These are phyloP conservation scores for Elmis aenea DNA, from an alignment of 2,888 invertebrate genomes.

Conservation along the genomic window DNA sequence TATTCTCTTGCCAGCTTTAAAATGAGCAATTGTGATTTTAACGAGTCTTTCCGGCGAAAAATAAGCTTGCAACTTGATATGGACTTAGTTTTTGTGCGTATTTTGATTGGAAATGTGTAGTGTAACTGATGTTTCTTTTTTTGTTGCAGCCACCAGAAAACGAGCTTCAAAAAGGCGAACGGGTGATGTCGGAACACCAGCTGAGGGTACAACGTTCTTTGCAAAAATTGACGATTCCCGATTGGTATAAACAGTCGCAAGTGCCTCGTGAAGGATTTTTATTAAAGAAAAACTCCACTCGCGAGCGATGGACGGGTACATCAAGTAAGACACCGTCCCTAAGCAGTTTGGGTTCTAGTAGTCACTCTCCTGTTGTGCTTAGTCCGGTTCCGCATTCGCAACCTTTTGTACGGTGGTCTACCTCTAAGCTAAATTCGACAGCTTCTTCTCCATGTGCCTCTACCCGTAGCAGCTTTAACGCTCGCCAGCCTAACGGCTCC, in stretches of 20 bases:
- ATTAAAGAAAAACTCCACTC: constrained; percentile 59
- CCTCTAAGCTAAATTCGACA: constrained; percentile 68
- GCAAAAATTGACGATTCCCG: constrained; percentile 90
- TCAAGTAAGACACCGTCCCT: constrained; percentile 80
- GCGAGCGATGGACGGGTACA: constrained; percentile 49
- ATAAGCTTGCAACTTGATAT: too few relatives aligned
- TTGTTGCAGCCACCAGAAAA: constrained; percentile 84
- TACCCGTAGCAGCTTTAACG: constrained; percentile 66
- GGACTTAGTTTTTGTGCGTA: too few relatives aligned
- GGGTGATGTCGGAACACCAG: constrained; percentile 90
- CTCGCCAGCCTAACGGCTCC: constrained; percentile 57
- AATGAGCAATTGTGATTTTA: too few relatives aligned
- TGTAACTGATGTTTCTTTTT: constrained; percentile 22
- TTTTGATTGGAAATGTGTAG: too few relatives aligned
- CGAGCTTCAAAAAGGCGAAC: constrained; percentile 83
- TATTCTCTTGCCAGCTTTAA: too few relatives aligned
- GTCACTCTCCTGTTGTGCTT: constrained; percentile 40
- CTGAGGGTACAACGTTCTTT: constrained; percentile 87
- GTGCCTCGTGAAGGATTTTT: constrained; percentile 76
- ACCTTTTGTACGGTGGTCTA: constrained; percentile 65
- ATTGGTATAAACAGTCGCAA: constrained; percentile 79
- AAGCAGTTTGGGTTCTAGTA: constrained; percentile 60
- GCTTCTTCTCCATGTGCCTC: constrained; percentile 71
- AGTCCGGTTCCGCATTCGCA: constrained; percentile 42
- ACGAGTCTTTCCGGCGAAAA: too few relatives aligned